A percentile compares a stretch with the other conserved stretches of the same genome.
phyloP scores from a whole-genome alignment of 37 sponge, comb jelly and placozoan species.

The Lycopodina hypogea region DNA sequence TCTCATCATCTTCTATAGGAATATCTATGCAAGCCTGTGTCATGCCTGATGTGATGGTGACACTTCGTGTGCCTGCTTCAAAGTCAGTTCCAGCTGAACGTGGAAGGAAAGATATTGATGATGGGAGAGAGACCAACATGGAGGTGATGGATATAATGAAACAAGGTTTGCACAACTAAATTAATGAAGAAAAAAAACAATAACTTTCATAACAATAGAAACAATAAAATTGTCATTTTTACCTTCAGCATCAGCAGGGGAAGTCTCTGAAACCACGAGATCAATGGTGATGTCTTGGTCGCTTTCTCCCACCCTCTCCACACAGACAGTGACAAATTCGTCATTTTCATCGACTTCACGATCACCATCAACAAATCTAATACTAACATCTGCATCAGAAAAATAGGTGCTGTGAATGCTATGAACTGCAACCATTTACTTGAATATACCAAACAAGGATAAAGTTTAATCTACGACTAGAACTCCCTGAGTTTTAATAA shows the following conservation, averaged over 20 bases:
- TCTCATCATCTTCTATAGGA: conserved; percentile 20
- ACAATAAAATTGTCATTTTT: not conserved
- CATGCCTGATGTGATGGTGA: not conserved
- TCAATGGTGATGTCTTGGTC: not conserved
- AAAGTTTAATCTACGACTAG: too few species aligned
- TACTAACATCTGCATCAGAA: not conserved
- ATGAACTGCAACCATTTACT: too few species aligned
- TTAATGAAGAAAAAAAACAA: too few species aligned
- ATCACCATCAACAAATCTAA: not conserved
- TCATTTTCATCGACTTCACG: conserved; percentile 7
- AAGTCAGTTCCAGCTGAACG: conserved; percentile 16
- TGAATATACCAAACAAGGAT: too few species aligned
- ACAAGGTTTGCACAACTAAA: too few species aligned
- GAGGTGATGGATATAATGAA: not conserved
- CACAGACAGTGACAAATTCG: conserved; percentile 5
- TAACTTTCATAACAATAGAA: too few species aligned
- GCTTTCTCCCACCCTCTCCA: not conserved
- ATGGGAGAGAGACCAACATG: too few species aligned
- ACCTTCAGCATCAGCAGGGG: conserved; percentile 1
- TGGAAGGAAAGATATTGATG: not conserved
- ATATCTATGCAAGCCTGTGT: not conserved
- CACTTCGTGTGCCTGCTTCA: not conserved
- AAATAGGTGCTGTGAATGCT: too few species aligned
- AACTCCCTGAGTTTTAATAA: too few species aligned
- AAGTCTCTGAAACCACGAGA: not conserved